phyloP scores from a whole-genome alignment of 37 sponge, comb jelly and placozoan genomes.

The Hormiphora californensis region DNA sequence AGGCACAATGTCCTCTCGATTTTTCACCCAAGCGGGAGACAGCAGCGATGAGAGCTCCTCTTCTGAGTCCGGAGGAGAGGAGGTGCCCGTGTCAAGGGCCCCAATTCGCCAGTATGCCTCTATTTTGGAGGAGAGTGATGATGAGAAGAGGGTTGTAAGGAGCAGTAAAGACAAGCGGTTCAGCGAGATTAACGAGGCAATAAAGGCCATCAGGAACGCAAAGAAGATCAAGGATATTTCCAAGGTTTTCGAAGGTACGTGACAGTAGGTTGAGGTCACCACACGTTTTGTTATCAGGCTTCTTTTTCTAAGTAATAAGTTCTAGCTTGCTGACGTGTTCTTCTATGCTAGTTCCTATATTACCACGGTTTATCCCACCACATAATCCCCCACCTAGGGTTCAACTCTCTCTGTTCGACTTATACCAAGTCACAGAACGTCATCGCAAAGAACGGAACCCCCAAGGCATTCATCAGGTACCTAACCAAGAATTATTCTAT shows the following conservation, averaged over 20 bases:
- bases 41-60: conserved; percentile 67
- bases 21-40: conserved; percentile 76
- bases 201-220: conserved; percentile 77
- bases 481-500: too few relatives aligned
- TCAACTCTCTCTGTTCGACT: conserved; percentile 67
- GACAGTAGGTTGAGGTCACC: too few relatives aligned
- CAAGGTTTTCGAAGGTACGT: conserved; percentile 74
- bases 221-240: conserved; percentile 89
- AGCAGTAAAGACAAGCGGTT: conserved; percentile 87
- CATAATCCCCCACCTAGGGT: conserved; percentile 57
- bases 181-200: conserved; percentile 73
- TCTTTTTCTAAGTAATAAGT: not conserved
- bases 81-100: conserved; percentile 52
- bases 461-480: conserved; percentile 19
- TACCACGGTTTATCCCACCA: not conserved
- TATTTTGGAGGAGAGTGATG: conserved; percentile 74
- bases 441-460: conserved; percentile 64
- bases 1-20: conserved; percentile 64
- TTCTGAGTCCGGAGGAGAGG: conserved; percentile 68
- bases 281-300: not conserved
- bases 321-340: too few relatives aligned
- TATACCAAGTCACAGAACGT: conserved; percentile 77
- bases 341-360: not conserved
- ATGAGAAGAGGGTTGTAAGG: conserved; percentile 87
- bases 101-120: conserved; percentile 20